Percentiles rank a stretch among this genome's conserved stretches.
Evolutionary conservation across 2,888 invertebrate species (phyloP).

Genomic region (Lissocephala sabroskyi): DNA sequence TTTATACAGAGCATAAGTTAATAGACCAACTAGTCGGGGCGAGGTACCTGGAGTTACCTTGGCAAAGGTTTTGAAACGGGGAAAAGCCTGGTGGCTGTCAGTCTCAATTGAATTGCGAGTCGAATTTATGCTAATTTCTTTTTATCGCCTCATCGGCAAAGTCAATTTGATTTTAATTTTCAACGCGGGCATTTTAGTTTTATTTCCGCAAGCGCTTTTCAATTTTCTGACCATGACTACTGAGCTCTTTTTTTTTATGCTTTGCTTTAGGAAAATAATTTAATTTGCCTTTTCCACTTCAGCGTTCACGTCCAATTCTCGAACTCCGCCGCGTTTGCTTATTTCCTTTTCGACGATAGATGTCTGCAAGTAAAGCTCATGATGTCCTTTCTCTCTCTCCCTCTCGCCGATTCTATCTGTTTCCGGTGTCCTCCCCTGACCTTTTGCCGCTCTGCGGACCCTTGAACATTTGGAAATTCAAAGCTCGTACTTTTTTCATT

Average conservation of each 20-base stretch:
- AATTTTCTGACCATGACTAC: slow-evolving; percentile 22
- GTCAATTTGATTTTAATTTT: slow-evolving; percentile 66
- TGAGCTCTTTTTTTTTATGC: slow-evolving; percentile 25
- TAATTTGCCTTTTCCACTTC: slow-evolving; percentile 61
- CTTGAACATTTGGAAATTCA: slow-evolving; percentile 56
- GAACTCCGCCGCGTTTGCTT: slow-evolving; percentile 49
- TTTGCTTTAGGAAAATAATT: slow-evolving; percentile 59
- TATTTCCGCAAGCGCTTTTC: slow-evolving; percentile 46
- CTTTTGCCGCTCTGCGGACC: neutral
- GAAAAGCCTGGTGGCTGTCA: slow-evolving; percentile 3
- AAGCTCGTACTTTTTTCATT: slow-evolving; percentile 50
- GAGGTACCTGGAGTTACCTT: no score
- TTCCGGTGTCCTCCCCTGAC: no score
- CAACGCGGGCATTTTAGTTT: slow-evolving; percentile 51
- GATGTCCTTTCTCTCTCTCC: neutral
- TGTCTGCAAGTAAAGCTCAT: slow-evolving; percentile 19
- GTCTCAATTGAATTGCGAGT: slow-evolving; percentile 33
- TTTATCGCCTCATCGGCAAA: slow-evolving; percentile 58
- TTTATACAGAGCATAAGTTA: no score
- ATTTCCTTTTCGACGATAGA: slow-evolving; percentile 37
- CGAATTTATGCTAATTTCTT: slow-evolving; percentile 68
- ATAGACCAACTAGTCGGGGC: slow-evolving; percentile 22
- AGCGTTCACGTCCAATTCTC: slow-evolving; percentile 57
- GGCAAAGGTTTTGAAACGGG: no score
- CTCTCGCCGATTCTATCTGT: slow-evolving; percentile 8